These are phyloP conservation scores for Perizoma flavofasciatum DNA, from an alignment of 2,888 invertebrate species.

Conservation along the genomic window DNA sequence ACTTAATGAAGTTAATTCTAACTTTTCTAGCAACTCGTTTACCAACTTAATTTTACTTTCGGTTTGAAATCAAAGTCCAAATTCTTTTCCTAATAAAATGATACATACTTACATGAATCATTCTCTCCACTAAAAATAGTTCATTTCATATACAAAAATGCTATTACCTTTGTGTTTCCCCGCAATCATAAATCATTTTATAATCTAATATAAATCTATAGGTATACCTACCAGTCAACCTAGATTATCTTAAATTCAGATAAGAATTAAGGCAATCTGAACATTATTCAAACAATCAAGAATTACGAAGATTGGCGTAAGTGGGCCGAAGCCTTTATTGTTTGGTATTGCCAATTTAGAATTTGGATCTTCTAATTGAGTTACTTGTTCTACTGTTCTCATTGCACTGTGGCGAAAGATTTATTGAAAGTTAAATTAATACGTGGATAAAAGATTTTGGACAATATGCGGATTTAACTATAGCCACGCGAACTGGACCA, in stretches of 20 bases:
- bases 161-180: neutral
- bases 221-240: conserved; percentile 24
- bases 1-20: too few relatives aligned
- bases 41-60: neutral
- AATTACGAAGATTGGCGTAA: conserved; percentile 67
- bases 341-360: conserved; percentile 30
- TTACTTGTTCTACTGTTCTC: conserved; percentile 24
- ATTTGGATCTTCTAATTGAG: conserved; percentile 18
- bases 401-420: conserved; percentile 24
- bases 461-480: too few relatives aligned
- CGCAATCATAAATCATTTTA: conserved; percentile 1
- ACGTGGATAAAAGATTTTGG: conserved; percentile 5
- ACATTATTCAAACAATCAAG: conserved; percentile 54
- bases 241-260: conserved; percentile 55
- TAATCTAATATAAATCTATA: conserved; percentile 9
- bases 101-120: too few relatives aligned
- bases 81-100: too few relatives aligned
- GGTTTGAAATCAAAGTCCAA: neutral
- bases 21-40: too few relatives aligned
- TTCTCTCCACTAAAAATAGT: too few relatives aligned
- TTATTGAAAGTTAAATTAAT: conserved; percentile 15
- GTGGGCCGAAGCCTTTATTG: conserved; percentile 43
- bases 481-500: too few relatives aligned
- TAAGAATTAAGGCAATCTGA: conserved; percentile 66
- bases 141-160: too few relatives aligned